phyloP scores from a whole-genome alignment of 2,888 invertebrate genomes.

The Thymelicus acteon region DNA sequence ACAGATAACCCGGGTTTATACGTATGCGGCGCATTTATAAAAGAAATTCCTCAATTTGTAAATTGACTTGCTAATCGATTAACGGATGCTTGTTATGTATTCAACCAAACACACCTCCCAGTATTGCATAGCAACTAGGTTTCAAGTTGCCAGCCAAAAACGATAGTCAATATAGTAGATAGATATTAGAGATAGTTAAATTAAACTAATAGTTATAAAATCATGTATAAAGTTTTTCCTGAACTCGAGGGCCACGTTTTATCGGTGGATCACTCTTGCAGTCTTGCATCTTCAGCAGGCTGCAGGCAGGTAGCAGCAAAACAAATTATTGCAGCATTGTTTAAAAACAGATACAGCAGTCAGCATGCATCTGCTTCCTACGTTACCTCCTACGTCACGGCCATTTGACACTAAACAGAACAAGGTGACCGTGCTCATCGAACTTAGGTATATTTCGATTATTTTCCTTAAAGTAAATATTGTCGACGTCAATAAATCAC shows the following conservation, averaged over 20 bases:
- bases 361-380: not conserved
- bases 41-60: conserved; percentile 3
- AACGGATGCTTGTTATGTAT: conserved; percentile 9
- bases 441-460: not conserved
- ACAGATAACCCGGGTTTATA: not conserved
- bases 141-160: too few relatives aligned
- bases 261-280: too few relatives aligned
- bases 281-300: too few relatives aligned
- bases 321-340: not conserved
- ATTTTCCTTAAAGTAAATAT: not conserved
- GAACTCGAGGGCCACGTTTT: too few relatives aligned
- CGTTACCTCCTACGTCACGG: not conserved
- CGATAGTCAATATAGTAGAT: too few relatives aligned
- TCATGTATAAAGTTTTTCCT: too few relatives aligned
- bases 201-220: too few relatives aligned
- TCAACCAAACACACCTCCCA: not conserved
- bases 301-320: too few relatives aligned
- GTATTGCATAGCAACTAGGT: too few relatives aligned
- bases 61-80: conserved; percentile 13
- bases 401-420: not conserved
- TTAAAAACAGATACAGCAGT: not conserved
- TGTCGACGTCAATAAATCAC: too few relatives aligned
- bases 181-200: too few relatives aligned
- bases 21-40: not conserved
- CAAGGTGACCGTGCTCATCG: not conserved